Evolutionary conservation across 1,140 invertebrate genomes (phyloP), one percentile per base, ranked within the genome.

Genomic region (Liolophura sinensis): DNA sequence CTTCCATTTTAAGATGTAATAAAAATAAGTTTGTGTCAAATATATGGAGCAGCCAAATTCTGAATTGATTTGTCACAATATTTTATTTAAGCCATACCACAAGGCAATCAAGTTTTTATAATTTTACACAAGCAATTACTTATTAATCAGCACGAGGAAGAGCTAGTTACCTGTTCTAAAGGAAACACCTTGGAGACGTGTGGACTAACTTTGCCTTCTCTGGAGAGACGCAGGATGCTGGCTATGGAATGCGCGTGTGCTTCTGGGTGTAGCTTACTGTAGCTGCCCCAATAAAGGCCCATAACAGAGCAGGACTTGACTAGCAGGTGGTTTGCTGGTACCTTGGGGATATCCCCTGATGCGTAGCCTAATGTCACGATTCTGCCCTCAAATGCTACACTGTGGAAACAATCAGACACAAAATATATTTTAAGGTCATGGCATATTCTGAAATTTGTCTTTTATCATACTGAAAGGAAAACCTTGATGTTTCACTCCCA

Each of bases 261-360:
- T 31, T 22, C 18, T 50, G 63, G 65, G 56, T 75, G 62, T 12
- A 52, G 22, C 15, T 47, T 18, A 22, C 59, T 65, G 52, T 72
- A 74, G 31, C 67, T 70, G 0, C 75, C 75, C 73, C 73, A 77
- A 47, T 62, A 75, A 7, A 75, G 52, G n/a, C 75, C 75, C 20
- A 71, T 72, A 1, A 72, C 69, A 25, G 72, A 72, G 40, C 60
- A 60, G 12, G 71, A 74, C 54, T 77, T 77, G 9, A 77, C 62
- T 48, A 77, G 55, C n/a, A 77, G 48, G 15, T 64, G 62, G 60
- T 77, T 75, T 49, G 72, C 71, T 18, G 75, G 68, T n/a, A 77
- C 66, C 22, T 56, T 67, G 4, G 75, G 75, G 27, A 77, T 77
- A 25, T 69, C 65, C n/a, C 75, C 75, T 20, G 70, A 72, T 9